Evolutionary conservation across 2,797 vertebrate genomes (phyloP), one percentile per base, ranked within the genome.

Genomic region (Sebastes matsubarae): DNA sequence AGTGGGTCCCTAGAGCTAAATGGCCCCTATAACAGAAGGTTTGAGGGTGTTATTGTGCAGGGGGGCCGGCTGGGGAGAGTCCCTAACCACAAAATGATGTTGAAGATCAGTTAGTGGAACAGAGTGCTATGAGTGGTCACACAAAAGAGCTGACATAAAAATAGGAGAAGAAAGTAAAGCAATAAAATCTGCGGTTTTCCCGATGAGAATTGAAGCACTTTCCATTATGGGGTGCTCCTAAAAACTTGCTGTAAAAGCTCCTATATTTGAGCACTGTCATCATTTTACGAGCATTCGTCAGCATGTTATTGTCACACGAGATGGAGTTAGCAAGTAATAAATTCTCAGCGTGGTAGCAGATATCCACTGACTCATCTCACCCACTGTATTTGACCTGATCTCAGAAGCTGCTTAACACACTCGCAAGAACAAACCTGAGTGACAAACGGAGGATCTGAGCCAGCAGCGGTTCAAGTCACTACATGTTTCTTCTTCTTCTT

Each of bases 171-270:
- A 92, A 83, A 92, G 81, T 68, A 18, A 30, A 72, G 79, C 82
- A 85, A 68, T 90, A 88, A 90, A 89, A 84, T 55, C 13, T 86
- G 92, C 20, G 93, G 92, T 88, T 89, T 82, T 79, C 74, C 68
- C 52, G 2, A 81, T 75, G 77, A 87, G 68, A 75, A 72, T 80
- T 85, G 73, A 84, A 91, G 57, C 86, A 85, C 90, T 93, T 91
- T 90, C 87, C 89, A 92, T 93, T 87, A 91, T 83, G 82, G 36
- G 34, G 18, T 25, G 61, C 78, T 77, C 25, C 59, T 38, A 27
- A 88, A 27, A 88, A 91, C 85, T 36, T 87, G 88, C 90, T 76
- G 89, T 84, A 90, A 91, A 91, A 88, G 87, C 82, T 85, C 79
- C 80, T 60, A 81, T 65, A 60, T 91, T 83, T 75, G 67, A 89